Conservation (phyloP, 2,113 vertebrate genomes). For the Percopsis transmontana region DNA sequence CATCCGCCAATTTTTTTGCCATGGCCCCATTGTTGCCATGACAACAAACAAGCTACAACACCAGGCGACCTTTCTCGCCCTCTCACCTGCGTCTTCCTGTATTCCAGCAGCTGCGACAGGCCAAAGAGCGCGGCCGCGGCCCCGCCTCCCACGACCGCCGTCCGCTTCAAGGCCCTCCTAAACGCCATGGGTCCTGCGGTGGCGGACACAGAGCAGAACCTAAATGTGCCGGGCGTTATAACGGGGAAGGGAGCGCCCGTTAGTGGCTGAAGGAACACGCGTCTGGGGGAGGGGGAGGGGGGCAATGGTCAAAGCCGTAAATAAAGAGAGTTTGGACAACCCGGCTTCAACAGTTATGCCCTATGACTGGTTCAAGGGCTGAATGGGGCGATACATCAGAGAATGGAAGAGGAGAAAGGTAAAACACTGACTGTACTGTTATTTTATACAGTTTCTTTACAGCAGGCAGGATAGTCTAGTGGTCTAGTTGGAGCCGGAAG, state of each 20-base stretch:
- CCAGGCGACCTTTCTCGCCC: not conserved
- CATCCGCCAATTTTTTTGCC: no score
- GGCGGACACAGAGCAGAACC: not conserved
- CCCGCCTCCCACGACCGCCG: constrained; percentile 84
- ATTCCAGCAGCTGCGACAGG: constrained; percentile 89
- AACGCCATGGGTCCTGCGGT: constrained; percentile 86
- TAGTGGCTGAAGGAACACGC: not conserved
- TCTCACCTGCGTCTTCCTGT: constrained; percentile 88
- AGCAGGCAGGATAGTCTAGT: no score
- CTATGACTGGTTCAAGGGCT: no score
- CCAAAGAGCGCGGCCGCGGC: constrained; percentile 84
- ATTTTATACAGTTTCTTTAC: no score
- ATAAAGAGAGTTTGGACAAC: no score
- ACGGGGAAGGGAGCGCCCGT: not conserved
- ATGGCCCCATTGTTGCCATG: not conserved
- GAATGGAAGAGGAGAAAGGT: no score
- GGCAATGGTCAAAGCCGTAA: no score
- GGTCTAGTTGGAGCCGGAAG: no score
- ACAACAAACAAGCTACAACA: not conserved
- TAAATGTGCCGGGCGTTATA: no score
- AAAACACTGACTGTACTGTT: no score
- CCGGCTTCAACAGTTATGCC: no score
- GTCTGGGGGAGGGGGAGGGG: not conserved
- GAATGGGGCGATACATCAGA: no score
- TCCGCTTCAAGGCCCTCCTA: constrained; percentile 86